Base-by-base conservation (phyloP, 2,888 invertebrate species). In the Artemia sinica region DNA sequence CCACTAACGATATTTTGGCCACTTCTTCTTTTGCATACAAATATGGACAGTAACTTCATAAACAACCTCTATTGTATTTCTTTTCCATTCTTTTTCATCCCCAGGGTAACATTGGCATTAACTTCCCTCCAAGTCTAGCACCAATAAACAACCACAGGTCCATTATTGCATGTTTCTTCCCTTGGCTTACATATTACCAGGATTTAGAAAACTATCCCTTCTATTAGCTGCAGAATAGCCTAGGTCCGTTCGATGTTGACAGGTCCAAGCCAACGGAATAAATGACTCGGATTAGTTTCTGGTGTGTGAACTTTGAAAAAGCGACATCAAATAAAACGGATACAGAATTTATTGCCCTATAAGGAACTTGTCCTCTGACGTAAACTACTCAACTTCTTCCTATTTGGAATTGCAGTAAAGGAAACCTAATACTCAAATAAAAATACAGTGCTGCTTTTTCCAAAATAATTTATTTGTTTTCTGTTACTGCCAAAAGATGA, bases 281-380 rank as follows among this genome's bases (percentile, higher is more conserved):
- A 58, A 58, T 58, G 63, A 58, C 63, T 28, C 63, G 63, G 63
- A 58, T 58, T 58, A 58, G 14, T 28, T 28, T n/a, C 63, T 41
- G 63, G 14, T n/a, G 63, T 58, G 63, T 58, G 63, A 28, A 58
- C 63, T 18, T n/a, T n/a, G 63, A 58, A 58, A 58, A 58, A 58
- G 63, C 28, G 63, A 58, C 63, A 58, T 58, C 63, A 58, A 58
- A 58, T 58, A 58, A 58, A 58, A 58, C 63, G 63, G 63, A 28
- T n/a, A n/a, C 63, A 18, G 14, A 28, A 58, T 58, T 58, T 58
- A 58, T 58, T 18, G 63, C 63, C 28, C 63, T 58, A 58, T 58
- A 58, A 58, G 63, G 63, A 58, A 58, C 63, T 58, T 18, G 63
- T n/a, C 9, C 63, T 58, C n/a, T 58, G 63, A 58, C 63, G 10